Conservation (phyloP, 2,113 vertebrate genomes). For the Sebastes schlegelii region DNA sequence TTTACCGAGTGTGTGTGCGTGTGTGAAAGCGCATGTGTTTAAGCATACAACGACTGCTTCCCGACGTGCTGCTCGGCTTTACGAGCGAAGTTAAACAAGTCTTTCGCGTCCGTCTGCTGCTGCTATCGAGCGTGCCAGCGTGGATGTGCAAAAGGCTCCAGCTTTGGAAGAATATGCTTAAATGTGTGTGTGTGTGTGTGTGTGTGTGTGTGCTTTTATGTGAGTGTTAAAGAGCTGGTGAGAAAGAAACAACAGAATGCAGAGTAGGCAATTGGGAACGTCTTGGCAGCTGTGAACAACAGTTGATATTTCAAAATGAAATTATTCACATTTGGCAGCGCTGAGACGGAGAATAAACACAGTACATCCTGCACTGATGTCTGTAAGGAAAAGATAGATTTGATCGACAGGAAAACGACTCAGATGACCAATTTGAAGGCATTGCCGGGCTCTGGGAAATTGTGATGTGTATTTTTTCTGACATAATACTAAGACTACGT, state of each 20-base stretch:
- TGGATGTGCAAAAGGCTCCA: background rate
- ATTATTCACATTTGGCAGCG: constrained; percentile 20
- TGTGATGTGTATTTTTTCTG: background rate
- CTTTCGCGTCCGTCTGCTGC: constrained; percentile 31
- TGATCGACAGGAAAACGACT: background rate
- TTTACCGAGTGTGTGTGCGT: constrained; percentile 14
- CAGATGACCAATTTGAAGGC: background rate
- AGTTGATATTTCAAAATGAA: constrained; percentile 20
- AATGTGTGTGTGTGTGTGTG: constrained; percentile 9
- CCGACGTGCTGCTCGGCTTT: constrained; percentile 35
- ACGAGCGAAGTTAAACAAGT: constrained; percentile 41
- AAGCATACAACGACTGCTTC: constrained; percentile 16
- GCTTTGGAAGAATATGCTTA: constrained; percentile 48
- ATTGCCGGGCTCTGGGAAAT: background rate
- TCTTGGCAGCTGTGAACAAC: constrained; percentile 47
- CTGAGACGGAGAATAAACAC: background rate
- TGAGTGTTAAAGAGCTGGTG: constrained; percentile 21
- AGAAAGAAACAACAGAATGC: constrained; percentile 33
- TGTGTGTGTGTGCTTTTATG: constrained; percentile 12
- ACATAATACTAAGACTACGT: background rate
- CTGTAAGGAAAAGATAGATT: background rate
- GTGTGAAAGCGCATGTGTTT: constrained; percentile 29
- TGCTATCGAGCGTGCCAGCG: constrained; percentile 8
- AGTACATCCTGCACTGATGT: background rate
- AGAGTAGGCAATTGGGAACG: constrained; percentile 29